Conservation (phyloP, 2,888 invertebrate genomes). For the Sinelater perroti region DNA sequence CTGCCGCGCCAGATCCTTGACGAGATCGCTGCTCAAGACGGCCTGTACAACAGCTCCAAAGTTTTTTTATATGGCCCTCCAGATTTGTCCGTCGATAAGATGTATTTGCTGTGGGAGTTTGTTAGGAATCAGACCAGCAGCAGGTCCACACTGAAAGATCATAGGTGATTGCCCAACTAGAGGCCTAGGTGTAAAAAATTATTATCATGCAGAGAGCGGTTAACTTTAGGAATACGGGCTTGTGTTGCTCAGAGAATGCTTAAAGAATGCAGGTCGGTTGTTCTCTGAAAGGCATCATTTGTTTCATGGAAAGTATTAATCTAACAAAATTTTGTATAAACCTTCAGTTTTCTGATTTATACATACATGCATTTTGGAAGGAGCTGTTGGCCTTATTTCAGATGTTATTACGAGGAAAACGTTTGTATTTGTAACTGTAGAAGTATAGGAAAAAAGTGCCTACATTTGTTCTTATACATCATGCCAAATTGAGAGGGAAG, state of each 20-base stretch:
- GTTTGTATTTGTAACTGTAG: constrained; percentile 6
- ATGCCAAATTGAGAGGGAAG: constrained; percentile 16
- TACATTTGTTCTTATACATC: constrained; percentile 19
- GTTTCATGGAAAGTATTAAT: no score
- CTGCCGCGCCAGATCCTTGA: constrained; percentile 6
- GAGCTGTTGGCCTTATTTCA: no score
- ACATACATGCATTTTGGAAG: no score
- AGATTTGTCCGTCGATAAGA: constrained; percentile 61
- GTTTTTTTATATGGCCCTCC: constrained; percentile 67
- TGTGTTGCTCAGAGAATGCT: no score
- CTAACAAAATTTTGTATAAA: no score
- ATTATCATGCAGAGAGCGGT: no score
- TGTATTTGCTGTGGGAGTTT: constrained; percentile 64
- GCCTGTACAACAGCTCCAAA: constrained; percentile 44
- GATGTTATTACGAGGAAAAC: no score
- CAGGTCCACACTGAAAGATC: constrained; percentile 40
- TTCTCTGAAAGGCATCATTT: no score
- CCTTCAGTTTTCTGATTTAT: no score
- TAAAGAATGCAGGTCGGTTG: no score
- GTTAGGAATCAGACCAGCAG: constrained; percentile 49
- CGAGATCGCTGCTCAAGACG: constrained; percentile 17
- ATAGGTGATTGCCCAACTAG: constrained; percentile 12
- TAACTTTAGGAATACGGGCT: no score
- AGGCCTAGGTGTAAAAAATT: constrained; percentile 10
- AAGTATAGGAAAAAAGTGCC: constrained; percentile 14